Conservation (phyloP, 2,113 vertebrate genomes). For the Formicarius rufipectus region DNA sequence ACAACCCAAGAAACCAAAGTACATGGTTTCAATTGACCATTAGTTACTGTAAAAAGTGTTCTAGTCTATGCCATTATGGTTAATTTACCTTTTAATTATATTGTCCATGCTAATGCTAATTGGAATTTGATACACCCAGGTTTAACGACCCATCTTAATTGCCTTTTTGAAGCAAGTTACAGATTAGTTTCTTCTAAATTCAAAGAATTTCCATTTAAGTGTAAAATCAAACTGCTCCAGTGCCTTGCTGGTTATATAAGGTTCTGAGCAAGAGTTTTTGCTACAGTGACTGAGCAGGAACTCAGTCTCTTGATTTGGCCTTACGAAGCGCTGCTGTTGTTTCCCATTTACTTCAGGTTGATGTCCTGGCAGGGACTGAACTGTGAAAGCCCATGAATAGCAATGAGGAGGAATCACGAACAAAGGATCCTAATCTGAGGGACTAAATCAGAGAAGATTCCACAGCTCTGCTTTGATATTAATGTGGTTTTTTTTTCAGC, state of each 20-base stretch:
- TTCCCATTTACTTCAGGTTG: neutral
- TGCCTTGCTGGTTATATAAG: constrained; percentile 33
- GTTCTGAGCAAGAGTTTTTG: constrained; percentile 31
- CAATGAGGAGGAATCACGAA: neutral
- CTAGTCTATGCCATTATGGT: constrained; percentile 49
- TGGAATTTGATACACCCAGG: constrained; percentile 68
- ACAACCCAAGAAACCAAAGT: constrained; percentile 52
- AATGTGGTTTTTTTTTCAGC: neutral
- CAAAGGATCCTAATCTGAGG: neutral
- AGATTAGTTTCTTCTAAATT: constrained; percentile 68
- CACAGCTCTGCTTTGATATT: neutral
- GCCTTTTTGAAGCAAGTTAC: constrained; percentile 63
- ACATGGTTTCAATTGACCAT: constrained; percentile 64
- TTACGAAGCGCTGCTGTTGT: constrained; percentile 4
- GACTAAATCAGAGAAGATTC: neutral
- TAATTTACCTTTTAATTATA: constrained; percentile 75
- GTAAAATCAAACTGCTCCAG: constrained; percentile 63
- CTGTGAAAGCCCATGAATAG: constrained; percentile 55
- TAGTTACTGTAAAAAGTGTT: constrained; percentile 65
- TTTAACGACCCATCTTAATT: constrained; percentile 67
- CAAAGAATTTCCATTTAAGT: constrained; percentile 62
- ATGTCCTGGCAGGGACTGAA: constrained; percentile 52
- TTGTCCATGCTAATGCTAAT: constrained; percentile 66
- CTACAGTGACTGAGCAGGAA: constrained; percentile 43
- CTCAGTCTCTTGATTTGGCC: neutral